Percentiles rank a stretch among this genome's conserved stretches.
Conservation (phyloP, 2,113 vertebrate genomes). For the Progne subis region DNA sequence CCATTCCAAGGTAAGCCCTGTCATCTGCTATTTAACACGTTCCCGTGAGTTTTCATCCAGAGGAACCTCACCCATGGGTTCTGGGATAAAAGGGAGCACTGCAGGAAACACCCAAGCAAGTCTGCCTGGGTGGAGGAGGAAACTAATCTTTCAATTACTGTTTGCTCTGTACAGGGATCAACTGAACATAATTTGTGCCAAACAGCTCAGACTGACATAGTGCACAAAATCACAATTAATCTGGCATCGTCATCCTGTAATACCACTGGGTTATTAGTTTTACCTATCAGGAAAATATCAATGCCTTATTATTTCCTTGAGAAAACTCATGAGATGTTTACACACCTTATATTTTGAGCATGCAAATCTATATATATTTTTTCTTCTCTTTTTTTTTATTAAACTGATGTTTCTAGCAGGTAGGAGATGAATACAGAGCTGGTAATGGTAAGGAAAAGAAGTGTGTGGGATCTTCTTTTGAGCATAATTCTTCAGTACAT, state of each 20-base stretch:
- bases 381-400: background rate
- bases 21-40: background rate
- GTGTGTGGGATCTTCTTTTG: constrained; percentile 23
- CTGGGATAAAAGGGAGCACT: background rate
- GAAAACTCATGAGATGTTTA: background rate
- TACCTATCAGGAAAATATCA: background rate
- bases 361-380: background rate
- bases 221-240: background rate
- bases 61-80: background rate
- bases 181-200: background rate
- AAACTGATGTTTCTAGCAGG: background rate
- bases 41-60: background rate
- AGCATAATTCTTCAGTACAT: constrained; percentile 51
- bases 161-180: background rate
- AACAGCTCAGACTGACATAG: background rate
- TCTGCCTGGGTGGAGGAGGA: background rate
- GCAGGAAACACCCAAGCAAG: background rate
- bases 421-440: background rate
- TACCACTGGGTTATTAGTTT: background rate
- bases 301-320: background rate
- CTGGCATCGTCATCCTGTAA: background rate
- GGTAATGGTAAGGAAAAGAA: background rate
- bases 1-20: background rate
- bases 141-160: background rate
- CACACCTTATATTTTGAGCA: background rate